Percentiles rank a stretch among this genome's conserved stretches.
Conservation (phyloP, 2,113 vertebrate genomes). For the Muntiacus reevesi region DNA sequence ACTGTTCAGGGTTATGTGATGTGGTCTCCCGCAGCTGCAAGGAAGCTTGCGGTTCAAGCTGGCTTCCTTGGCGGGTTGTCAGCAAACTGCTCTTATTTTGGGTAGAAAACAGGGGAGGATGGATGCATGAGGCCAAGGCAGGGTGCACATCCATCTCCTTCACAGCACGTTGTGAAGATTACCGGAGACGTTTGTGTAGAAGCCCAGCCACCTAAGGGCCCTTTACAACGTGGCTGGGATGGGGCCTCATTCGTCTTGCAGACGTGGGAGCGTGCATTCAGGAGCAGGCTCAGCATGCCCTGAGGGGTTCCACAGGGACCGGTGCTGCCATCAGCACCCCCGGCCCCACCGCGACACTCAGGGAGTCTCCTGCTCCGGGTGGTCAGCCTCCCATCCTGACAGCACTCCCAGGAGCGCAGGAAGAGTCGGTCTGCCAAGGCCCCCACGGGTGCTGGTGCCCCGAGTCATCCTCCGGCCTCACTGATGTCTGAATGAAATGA, state of each 20-base stretch:
- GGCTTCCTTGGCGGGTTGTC: neutral
- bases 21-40: neutral
- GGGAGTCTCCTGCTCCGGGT: neutral
- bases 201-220: neutral
- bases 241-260: neutral
- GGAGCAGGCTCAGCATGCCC: neutral
- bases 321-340: conserved; percentile 5
- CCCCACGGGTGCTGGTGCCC: conserved; percentile 9
- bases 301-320: neutral
- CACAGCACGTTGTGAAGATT: neutral
- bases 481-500: conserved; percentile 42
- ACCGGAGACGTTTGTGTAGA: neutral
- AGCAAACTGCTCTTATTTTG: neutral
- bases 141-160: neutral
- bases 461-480: neutral
- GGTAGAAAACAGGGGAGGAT: neutral
- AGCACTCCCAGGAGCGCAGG: neutral
- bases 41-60: neutral
- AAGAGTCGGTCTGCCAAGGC: conserved; percentile 15
- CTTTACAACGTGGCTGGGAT: neutral
- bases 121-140: neutral
- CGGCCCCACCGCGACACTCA: neutral
- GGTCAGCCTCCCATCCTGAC: neutral
- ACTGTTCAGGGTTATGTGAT: neutral
- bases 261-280: accelerated